Percentiles rank a stretch among this genome's conserved stretches.
Evolutionary conservation across 2,113 vertebrate genomes (phyloP).

Genomic region (Lucifuga dentata): DNA sequence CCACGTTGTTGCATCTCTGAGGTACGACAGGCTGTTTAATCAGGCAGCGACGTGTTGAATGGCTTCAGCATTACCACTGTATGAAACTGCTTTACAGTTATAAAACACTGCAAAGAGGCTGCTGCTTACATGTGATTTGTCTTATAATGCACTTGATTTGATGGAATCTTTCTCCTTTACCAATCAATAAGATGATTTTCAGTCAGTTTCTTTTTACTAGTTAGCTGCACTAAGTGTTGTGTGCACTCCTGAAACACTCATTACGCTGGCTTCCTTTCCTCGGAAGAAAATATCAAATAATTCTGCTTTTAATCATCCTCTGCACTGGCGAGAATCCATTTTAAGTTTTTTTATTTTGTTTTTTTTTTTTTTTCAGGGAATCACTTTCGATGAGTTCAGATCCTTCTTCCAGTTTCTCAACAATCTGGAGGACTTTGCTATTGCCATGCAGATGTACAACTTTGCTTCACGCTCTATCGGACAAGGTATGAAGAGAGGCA

Average conservation of each 20-base stretch:
- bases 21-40: neutral
- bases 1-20: neutral
- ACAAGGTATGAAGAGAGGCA: slow-evolving; percentile 89
- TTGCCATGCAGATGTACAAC: slow-evolving; percentile 99
- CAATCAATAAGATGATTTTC: neutral
- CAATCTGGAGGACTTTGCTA: slow-evolving; percentile 98
- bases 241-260: slow-evolving; percentile 18
- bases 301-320: neutral
- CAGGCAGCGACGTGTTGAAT: slow-evolving; percentile 25
- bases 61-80: slow-evolving; percentile 34
- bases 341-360: neutral
- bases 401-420: slow-evolving; percentile 99
- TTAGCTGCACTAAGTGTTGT: slow-evolving; percentile 29
- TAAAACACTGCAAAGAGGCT: slow-evolving; percentile 35
- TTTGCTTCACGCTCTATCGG: slow-evolving; percentile 97
- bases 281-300: slow-evolving; percentile 2
- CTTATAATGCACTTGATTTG: slow-evolving; percentile 10
- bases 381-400: slow-evolving; percentile 98
- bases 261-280: slow-evolving; percentile 2
- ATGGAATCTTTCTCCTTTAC: neutral
- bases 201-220: neutral
- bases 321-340: neutral
- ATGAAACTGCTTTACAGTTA: slow-evolving; percentile 10
- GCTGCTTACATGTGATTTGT: slow-evolving; percentile 3
- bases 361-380: slow-evolving; percentile 86